Conservation (phyloP, 2,113 vertebrate species). For the Pelobates fuscus region DNA sequence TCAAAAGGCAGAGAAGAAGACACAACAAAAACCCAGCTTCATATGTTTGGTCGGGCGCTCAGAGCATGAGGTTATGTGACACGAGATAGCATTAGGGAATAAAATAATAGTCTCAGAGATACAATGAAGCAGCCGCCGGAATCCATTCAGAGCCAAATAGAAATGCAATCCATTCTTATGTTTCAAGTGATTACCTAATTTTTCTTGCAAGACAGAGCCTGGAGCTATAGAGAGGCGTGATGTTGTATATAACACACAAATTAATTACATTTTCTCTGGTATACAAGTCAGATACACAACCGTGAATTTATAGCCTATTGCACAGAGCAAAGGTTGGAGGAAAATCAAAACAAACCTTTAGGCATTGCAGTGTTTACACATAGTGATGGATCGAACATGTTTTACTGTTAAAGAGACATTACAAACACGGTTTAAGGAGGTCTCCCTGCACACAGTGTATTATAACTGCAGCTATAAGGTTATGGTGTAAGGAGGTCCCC, state of each 20-base stretch:
- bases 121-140: not conserved
- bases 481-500: no score
- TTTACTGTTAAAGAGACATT: no score
- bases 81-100: no score
- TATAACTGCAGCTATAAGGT: no score
- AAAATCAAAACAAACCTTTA: not conserved
- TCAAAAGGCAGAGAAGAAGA: not conserved
- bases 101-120: not conserved
- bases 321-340: not conserved
- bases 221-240: not conserved
- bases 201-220: not conserved
- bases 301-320: not conserved
- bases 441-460: no score
- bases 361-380: no score
- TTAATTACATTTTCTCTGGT: not conserved
- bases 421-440: no score
- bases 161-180: not conserved
- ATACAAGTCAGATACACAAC: not conserved
- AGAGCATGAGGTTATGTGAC: not conserved
- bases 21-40: not conserved
- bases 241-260: not conserved
- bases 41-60: not conserved
- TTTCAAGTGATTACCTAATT: not conserved
- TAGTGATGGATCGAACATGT: no score
- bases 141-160: not conserved